These are phyloP conservation scores for Albula glossodonta DNA, from an alignment of 2,113 vertebrate genomes.

Conservation along the genomic window DNA sequence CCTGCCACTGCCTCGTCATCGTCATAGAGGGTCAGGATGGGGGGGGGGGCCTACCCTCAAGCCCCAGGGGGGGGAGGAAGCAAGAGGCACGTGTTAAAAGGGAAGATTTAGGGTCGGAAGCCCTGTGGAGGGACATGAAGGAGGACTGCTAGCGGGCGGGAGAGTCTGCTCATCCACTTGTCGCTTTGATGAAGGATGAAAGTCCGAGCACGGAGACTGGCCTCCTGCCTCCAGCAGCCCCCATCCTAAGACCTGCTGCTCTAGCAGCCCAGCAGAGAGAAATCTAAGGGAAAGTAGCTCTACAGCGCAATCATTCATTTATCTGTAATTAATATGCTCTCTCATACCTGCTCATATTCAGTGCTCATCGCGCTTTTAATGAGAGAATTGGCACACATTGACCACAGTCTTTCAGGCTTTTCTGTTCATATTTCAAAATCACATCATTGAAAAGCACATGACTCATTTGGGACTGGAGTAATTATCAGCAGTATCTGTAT, in stretches of 20 bases:
- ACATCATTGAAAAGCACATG: too few relatives aligned
- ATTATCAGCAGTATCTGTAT: too few relatives aligned
- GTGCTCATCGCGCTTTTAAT: too few relatives aligned
- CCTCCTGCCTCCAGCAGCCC: background rate
- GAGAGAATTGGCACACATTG: too few relatives aligned
- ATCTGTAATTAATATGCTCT: too few relatives aligned
- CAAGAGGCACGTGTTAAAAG: conserved; percentile 77
- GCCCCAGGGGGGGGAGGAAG: conserved; percentile 72
- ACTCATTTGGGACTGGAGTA: too few relatives aligned
- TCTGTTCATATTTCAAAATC: too few relatives aligned
- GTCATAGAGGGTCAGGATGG: conserved; percentile 26
- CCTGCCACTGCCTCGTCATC: conserved; percentile 35
- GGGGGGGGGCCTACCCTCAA: conserved; percentile 35
- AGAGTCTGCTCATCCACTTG: conserved; percentile 85
- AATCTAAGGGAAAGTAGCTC: too few relatives aligned
- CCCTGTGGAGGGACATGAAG: conserved; percentile 61
- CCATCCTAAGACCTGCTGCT: background rate
- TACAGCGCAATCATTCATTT: too few relatives aligned
- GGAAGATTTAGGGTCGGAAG: conserved; percentile 75
- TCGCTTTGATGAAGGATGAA: conserved; percentile 85
- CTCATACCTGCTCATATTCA: too few relatives aligned
- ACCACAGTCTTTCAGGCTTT: too few relatives aligned
- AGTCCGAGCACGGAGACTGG: conserved; percentile 55
- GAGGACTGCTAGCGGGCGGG: conserved; percentile 58
- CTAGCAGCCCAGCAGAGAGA: too few relatives aligned